Conservation (phyloP, 2,888 invertebrate genomes). For the Melitaea athalia region DNA sequence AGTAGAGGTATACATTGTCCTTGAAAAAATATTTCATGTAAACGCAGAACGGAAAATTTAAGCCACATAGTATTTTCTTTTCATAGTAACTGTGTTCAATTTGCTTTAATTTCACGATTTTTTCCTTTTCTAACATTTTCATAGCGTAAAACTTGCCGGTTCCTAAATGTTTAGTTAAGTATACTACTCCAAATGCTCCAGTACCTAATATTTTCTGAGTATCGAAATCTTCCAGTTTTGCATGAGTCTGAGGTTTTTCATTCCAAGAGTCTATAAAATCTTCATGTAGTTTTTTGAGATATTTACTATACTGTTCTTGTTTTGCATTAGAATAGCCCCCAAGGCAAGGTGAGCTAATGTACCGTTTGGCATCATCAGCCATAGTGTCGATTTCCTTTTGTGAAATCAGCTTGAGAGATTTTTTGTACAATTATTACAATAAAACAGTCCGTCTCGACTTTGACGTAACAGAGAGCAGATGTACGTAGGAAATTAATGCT, state of each 20-base stretch:
- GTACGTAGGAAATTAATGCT: neutral
- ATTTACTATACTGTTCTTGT: slow-evolving; percentile 64
- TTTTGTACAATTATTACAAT: slow-evolving; percentile 10
- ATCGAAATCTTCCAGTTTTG: slow-evolving; percentile 85
- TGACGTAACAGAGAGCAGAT: neutral
- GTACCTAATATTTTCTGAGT: slow-evolving; percentile 89
- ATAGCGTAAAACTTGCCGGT: slow-evolving; percentile 88
- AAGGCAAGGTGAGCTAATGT: slow-evolving; percentile 40
- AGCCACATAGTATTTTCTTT: slow-evolving; percentile 91
- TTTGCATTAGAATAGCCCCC: slow-evolving; percentile 60
- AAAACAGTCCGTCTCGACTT: slow-evolving; percentile 6
- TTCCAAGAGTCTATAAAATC: slow-evolving; percentile 73
- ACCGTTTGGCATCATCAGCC: slow-evolving; percentile 49
- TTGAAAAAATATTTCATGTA: slow-evolving; percentile 92
- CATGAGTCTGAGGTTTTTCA: slow-evolving; percentile 53
- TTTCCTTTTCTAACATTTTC: slow-evolving; percentile 93
- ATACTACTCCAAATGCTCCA: slow-evolving; percentile 95
- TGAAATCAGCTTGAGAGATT: slow-evolving; percentile 33
- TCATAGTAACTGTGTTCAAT: slow-evolving; percentile 94
- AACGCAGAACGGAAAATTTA: slow-evolving; percentile 94
- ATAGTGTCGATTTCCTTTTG: slow-evolving; percentile 41
- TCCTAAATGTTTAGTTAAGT: slow-evolving; percentile 83
- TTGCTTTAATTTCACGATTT: slow-evolving; percentile 93
- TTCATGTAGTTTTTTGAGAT: slow-evolving; percentile 62
- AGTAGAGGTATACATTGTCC: slow-evolving; percentile 92